Percentiles rank a stretch among this genome's conserved stretches.
phyloP scores from a whole-genome alignment of 92 coral and sea anemone species.

The Bergia sp. region DNA sequence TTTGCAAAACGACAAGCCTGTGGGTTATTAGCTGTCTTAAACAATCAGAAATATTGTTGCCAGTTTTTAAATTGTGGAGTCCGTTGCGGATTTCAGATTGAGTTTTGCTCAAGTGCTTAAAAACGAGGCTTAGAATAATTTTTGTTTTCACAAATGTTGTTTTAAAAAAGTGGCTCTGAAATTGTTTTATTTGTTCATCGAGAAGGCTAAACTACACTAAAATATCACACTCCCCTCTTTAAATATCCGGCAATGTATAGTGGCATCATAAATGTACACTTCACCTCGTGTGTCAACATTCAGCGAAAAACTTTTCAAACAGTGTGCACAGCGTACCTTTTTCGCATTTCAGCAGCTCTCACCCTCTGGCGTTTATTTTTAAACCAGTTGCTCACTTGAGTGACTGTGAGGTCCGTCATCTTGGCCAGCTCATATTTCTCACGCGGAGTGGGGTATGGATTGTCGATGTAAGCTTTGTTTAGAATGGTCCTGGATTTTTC shows the following conservation, averaged over 20 bases:
- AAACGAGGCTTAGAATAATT: too few relatives aligned
- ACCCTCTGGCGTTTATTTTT: constrained; percentile 89
- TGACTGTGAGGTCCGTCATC: constrained; percentile 89
- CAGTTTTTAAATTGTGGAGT: neutral
- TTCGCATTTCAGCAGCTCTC: constrained; percentile 88
- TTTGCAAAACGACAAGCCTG: neutral
- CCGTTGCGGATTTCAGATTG: too few relatives aligned
- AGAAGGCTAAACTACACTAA: neutral
- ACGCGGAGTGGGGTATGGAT: constrained; percentile 88
- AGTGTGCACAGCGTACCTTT: constrained; percentile 60
- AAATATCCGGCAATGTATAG: neutral
- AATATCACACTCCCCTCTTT: neutral
- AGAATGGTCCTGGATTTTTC: constrained; percentile 85
- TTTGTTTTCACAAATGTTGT: neutral
- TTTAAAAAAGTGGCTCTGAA: neutral
- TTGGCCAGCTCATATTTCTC: constrained; percentile 87
- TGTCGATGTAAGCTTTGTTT: constrained; percentile 87
- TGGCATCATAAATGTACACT: neutral
- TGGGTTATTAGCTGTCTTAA: neutral
- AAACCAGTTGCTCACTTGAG: constrained; percentile 94
- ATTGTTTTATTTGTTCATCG: neutral
- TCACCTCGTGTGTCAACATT: constrained; percentile 29
- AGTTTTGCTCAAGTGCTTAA: neutral
- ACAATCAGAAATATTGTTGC: too few relatives aligned
- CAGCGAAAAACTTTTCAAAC: neutral